Percentiles rank a stretch among this genome's conserved stretches.
phyloP scores from a whole-genome alignment of 2,113 vertebrate species.

The Chauna torquata region DNA sequence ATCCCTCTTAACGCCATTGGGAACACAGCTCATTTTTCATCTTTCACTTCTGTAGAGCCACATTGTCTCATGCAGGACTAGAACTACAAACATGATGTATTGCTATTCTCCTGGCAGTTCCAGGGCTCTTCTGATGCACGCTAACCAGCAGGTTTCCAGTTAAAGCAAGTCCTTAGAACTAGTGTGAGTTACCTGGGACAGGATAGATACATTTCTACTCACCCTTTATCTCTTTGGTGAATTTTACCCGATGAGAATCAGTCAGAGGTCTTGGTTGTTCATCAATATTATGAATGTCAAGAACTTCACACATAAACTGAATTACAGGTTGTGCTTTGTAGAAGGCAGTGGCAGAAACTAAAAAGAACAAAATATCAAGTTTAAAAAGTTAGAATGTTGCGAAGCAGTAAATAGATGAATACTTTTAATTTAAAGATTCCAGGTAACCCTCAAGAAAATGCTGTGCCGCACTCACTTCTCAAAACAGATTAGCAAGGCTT shows the following conservation, averaged over 20 bases:
- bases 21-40: background rate
- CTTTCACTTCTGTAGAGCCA: background rate
- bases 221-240: constrained; percentile 99
- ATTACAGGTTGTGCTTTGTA: constrained; percentile 99
- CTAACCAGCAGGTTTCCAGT: background rate
- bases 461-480: background rate
- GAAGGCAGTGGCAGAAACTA: constrained; percentile 99
- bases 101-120: background rate
- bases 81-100: background rate
- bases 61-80: background rate
- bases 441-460: background rate
- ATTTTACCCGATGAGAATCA: constrained; percentile 99
- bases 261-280: constrained; percentile 98
- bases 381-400: background rate
- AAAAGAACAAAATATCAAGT: constrained; percentile 6
- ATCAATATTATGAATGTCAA: constrained; percentile 99
- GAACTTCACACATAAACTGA: constrained; percentile 99
- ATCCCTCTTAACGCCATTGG: background rate
- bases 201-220: constrained; percentile 22
- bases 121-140: background rate
- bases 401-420: background rate
- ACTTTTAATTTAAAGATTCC: background rate
- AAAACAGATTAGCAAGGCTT: background rate
- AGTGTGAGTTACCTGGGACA: background rate
- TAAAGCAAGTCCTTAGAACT: background rate